Evolutionary conservation across 2,113 vertebrate species (phyloP).

Genomic region (Marmota flaviventris): DNA sequence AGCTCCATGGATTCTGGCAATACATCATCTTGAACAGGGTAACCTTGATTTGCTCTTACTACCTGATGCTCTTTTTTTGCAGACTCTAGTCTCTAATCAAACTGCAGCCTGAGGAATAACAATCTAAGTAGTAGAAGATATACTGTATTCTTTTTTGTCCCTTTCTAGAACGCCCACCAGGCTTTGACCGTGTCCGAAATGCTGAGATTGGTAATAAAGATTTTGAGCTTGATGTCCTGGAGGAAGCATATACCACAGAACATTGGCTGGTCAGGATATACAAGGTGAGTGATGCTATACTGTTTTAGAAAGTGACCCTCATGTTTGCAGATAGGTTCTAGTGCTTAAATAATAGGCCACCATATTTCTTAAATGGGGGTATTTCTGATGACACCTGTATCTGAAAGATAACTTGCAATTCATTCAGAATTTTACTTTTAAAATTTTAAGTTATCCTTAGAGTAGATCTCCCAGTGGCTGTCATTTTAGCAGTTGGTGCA

Average conservation of each 20-base stretch:
- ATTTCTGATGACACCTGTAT: background rate
- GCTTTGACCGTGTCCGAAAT: conserved; percentile 97
- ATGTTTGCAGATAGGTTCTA: background rate
- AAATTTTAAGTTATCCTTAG: conserved; percentile 25
- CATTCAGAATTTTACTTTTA: conserved; percentile 22
- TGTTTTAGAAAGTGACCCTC: background rate
- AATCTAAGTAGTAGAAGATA: background rate
- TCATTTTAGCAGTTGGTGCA: conserved; percentile 4
- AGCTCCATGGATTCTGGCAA: background rate
- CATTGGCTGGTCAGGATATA: conserved; percentile 99
- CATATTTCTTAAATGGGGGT: background rate
- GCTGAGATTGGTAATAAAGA: conserved; percentile 99
- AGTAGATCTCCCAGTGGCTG: background rate
- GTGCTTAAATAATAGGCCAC: background rate
- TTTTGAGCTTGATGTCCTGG: conserved; percentile 98
- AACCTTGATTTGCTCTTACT: background rate
- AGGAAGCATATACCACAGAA: conserved; percentile 99
- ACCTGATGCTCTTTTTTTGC: background rate
- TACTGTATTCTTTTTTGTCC: background rate
- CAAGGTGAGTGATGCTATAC: conserved; percentile 89
- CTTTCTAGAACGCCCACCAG: conserved; percentile 95
- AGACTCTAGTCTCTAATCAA: background rate
- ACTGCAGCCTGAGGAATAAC: background rate
- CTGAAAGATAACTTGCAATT: conserved; percentile 26
- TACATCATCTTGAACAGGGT: background rate